These are phyloP conservation scores for Indicator indicator DNA, from an alignment of 2,113 vertebrate genomes.

Conservation along the genomic window DNA sequence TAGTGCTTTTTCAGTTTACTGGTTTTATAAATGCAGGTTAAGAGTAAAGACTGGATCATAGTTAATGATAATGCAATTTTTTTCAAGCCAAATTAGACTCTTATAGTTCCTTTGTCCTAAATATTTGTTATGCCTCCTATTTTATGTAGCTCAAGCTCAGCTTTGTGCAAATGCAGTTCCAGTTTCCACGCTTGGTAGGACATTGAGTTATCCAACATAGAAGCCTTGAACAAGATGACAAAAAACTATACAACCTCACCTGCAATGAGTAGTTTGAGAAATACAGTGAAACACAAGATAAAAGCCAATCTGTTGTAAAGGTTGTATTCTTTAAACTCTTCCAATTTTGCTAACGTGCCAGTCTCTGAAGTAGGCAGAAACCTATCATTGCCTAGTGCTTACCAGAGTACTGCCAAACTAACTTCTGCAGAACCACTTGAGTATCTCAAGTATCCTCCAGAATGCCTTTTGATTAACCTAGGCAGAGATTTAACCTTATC, in stretches of 20 bases:
- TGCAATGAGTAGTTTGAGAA: background rate
- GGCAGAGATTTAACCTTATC: background rate
- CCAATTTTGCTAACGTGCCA: background rate
- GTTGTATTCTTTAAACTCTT: background rate
- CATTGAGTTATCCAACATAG: background rate
- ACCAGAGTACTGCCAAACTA: background rate
- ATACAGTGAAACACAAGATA: background rate
- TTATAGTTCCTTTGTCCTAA: background rate
- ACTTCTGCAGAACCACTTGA: background rate
- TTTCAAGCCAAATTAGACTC: background rate
- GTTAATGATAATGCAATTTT: background rate
- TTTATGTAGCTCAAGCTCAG: background rate
- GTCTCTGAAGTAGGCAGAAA: background rate
- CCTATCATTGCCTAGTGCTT: background rate
- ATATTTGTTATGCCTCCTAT: background rate
- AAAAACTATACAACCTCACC: background rate
- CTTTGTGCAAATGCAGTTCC: background rate
- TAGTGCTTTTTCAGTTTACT: background rate
- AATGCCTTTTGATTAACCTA: background rate
- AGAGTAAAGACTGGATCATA: background rate
- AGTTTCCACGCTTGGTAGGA: background rate
- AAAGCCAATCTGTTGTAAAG: background rate
- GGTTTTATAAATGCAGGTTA: background rate
- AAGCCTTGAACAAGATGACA: background rate
- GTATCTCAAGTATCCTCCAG: background rate